Base-by-base conservation (phyloP, 2,888 invertebrate species). In the Temnothorax rugatulus region DNA sequence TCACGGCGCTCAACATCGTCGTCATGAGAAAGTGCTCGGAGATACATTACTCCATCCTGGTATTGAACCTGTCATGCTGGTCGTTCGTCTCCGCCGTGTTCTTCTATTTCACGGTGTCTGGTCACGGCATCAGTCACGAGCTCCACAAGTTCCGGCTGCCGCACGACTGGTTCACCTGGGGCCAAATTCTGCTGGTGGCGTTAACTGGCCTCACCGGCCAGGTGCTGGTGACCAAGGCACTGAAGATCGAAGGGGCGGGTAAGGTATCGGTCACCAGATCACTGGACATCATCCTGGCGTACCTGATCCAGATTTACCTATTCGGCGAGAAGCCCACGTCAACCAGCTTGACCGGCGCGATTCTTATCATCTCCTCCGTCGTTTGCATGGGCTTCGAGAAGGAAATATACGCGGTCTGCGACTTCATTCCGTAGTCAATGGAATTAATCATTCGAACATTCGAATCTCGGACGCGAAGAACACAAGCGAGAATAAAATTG, bases 191-290 rank as follows among this genome's bases (percentile, higher is more conserved):
- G 11, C 86, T 93, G 11, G 92, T 95, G 2, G 94, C 94, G 1
- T 50, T 92, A 0, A 94, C 95, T 21, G 95, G 95, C n/a, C 90
- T 95, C 1, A 90, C 91, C 4, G 95, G 95, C 4, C 95, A 95
- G 91, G 92, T 95, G 52, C 88, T 95, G 5, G 95, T 95, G 8
- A 95, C 95, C 1, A 95, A 95, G 47, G 95, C 95, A 0, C 91
- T 95, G 34, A 93, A 95, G 85, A 94, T 95, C 83, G 95, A 95
- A 90, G 94, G 95, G 1, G 95, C 95, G n/a, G 95, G 95, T 18
- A 94, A 95, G 85, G 95, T 95, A 1, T 95, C 95, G 4, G 95
- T 95, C 7, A 95, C 95, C 0, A 91, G 95, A 79, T 95, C 95
- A 0, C 91, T 95, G 82, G 95, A 95, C 83, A 95, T 95, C 73